Evolutionary conservation across 1,140 invertebrate genomes (phyloP).

Genomic region (Lordiphosa stackelbergi): DNA sequence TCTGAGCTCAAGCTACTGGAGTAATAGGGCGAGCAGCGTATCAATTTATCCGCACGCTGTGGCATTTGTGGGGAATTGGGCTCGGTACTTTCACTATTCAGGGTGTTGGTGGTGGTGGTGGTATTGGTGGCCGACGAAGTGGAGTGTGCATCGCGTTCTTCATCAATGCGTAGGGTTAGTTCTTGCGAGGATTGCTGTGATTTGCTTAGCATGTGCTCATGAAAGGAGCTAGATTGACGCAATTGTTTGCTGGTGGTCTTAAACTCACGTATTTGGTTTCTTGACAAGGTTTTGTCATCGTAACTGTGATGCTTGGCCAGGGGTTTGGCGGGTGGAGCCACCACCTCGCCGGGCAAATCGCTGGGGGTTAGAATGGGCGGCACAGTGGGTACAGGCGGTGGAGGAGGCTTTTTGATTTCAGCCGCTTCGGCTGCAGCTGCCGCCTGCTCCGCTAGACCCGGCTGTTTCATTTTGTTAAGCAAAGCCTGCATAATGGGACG

Average conservation of each 20-base stretch:
- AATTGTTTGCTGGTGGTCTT: conserved; percentile 80
- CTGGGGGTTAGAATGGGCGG: conserved; percentile 64
- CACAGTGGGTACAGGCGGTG: conserved; percentile 57
- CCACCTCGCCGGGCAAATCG: conserved; percentile 57
- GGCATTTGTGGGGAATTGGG: conserved; percentile 74
- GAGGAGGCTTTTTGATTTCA: conserved; percentile 31
- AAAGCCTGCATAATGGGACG: conserved; percentile 70
- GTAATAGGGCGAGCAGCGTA: conserved; percentile 84
- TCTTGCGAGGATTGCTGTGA: conserved; percentile 73
- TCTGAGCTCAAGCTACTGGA: conserved; percentile 84
- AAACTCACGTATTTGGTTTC: conserved; percentile 81
- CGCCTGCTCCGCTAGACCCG: conserved; percentile 60
- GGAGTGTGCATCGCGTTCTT: conserved; percentile 58
- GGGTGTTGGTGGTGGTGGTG: conserved; percentile 68
- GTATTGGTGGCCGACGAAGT: conserved; percentile 65
- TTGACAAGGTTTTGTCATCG: conserved; percentile 81
- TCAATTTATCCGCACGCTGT: conserved; percentile 78
- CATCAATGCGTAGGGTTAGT: conserved; percentile 62
- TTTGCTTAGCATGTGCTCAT: conserved; percentile 80
- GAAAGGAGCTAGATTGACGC: conserved; percentile 81
- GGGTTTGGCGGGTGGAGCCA: conserved; percentile 78
- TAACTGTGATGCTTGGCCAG: conserved; percentile 81
- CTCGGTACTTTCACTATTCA: conserved; percentile 72
- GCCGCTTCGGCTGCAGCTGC: conserved; percentile 59
- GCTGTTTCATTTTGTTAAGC: conserved; percentile 71